Base-by-base conservation (phyloP, 1,140 invertebrate genomes). In the Dysdera silvatica region DNA sequence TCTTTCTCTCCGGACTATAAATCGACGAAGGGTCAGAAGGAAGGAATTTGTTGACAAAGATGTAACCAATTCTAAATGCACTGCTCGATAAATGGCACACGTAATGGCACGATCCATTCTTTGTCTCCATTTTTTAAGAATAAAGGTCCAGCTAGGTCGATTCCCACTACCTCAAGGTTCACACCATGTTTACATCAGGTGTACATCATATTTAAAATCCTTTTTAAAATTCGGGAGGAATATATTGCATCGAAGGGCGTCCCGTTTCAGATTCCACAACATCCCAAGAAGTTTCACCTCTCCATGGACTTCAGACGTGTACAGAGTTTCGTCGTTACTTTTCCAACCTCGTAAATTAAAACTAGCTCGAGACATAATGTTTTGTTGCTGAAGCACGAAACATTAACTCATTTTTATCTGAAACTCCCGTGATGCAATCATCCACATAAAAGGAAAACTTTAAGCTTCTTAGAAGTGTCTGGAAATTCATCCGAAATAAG, bases 1-100 rank as follows among this genome's bases (percentile, higher is more conserved):
- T 26, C 69, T 48, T 43, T 74, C 74, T 26, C 76, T 60, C 33
- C 75, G 65, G 12, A 73, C 68, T 10, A 79, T 70, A 65, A 80
- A 76, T 45, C 77, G 45, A 31, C 72, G 49, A 6, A 80, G 54
- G n/a, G 71, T 70, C 29, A 69, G 66, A 16, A 78, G 41, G 54
- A 77, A 77, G 0, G 70, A 68, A 18, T 75, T 71, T 0, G 74
- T 74, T 0, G 71, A 63, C 6, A 79, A 47, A 4, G 68, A 70
- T 12, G 68, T 65, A 0, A 71, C 74, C 7, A 74, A 29, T 52
- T 80, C 77, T 12, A 76, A 43, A 45, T 76, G 68, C 18, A 71
- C 47, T 0, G 56, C 56, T 16, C 37, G 16, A n/a, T 45, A 56
- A 0, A 65, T 40, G 2, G 55, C 62, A 24, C 62, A 65, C 8